Evolutionary conservation across 2,888 invertebrate genomes (phyloP).

Genomic region (Suillia variegata): DNA sequence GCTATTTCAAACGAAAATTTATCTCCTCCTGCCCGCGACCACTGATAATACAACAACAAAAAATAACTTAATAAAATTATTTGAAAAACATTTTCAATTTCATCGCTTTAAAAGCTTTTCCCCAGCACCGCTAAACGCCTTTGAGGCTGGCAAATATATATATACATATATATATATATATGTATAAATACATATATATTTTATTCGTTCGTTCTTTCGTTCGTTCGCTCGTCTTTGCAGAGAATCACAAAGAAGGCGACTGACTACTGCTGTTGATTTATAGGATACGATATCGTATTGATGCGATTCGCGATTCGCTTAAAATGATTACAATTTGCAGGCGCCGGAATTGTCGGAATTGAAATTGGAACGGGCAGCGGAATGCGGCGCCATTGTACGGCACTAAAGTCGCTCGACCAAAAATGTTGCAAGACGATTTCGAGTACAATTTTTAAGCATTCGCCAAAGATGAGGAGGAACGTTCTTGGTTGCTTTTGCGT

Average conservation of each 20-base stretch:
- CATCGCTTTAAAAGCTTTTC: constrained; percentile 49
- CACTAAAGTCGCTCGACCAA: no score
- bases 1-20: no score
- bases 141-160: background rate
- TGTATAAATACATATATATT: background rate
- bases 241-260: no score
- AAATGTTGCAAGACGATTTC: no score
- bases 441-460: no score
- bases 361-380: no score
- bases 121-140: no score
- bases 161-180: background rate
- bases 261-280: constrained; percentile 35
- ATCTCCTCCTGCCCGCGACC: no score
- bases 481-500: no score
- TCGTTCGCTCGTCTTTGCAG: background rate
- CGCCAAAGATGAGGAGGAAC: no score
- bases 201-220: background rate
- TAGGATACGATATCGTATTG: constrained; percentile 44
- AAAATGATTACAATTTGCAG: constrained; percentile 37
- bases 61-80: constrained; percentile 45
- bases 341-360: constrained; percentile 5
- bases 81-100: constrained; percentile 47
- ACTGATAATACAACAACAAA: no score
- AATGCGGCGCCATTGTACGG: no score
- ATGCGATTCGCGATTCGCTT: constrained; percentile 22